Conservation (phyloP, 2,113 vertebrate species). For the Ophiodon elongatus region DNA sequence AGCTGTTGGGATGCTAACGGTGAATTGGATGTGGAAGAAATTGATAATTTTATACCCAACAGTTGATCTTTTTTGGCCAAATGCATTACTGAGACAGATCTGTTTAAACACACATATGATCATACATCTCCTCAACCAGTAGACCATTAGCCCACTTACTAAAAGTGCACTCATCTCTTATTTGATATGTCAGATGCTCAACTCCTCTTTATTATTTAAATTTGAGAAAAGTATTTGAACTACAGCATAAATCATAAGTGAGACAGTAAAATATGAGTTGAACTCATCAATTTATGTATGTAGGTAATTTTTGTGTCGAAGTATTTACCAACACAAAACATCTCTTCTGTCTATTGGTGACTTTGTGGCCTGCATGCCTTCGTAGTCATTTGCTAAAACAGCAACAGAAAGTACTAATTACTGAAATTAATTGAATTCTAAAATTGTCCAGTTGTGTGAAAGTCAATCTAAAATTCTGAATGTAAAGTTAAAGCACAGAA, state of each 20-base stretch:
- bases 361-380: background rate
- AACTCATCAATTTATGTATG: background rate
- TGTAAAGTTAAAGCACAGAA: slow-evolving; percentile 10
- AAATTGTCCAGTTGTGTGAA: background rate
- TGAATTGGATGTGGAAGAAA: background rate
- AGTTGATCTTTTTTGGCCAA: background rate
- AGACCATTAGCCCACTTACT: background rate
- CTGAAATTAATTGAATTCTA: slow-evolving; percentile 23
- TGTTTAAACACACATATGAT: background rate
- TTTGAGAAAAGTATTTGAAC: background rate
- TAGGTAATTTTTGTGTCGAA: background rate
- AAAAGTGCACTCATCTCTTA: background rate
- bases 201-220: background rate
- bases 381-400: slow-evolving; percentile 11
- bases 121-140: background rate
- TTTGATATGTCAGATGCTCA: background rate
- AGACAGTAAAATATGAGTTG: background rate
- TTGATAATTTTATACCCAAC: background rate
- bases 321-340: background rate
- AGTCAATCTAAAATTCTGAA: slow-evolving; percentile 23
- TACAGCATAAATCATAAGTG: background rate
- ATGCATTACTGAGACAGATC: background rate
- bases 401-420: slow-evolving; percentile 3
- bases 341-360: background rate
- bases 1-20: background rate